These are phyloP conservation scores for Hyles lineata DNA, from an alignment of 2,888 invertebrate genomes.

Conservation along the genomic window DNA sequence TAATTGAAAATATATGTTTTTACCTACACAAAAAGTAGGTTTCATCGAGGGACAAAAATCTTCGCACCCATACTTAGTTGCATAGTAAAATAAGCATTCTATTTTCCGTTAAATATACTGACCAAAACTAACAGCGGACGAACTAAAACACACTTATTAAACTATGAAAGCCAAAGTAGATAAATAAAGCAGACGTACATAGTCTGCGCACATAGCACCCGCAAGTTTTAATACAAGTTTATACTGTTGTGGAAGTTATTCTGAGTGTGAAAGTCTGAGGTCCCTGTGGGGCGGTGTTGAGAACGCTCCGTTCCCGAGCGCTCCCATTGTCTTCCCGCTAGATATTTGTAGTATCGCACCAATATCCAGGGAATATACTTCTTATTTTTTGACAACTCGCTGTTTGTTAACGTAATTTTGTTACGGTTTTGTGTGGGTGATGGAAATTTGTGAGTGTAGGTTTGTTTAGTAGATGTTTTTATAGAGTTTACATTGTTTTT, in stretches of 20 bases:
- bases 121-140: too few relatives aligned
- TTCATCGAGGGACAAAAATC: too few relatives aligned
- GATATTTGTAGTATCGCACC: constrained; percentile 15
- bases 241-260: constrained; percentile 20
- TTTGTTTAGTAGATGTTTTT: too few relatives aligned
- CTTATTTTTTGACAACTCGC: constrained; percentile 7
- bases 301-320: constrained; percentile 1
- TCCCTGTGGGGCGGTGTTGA: constrained; percentile 6
- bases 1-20: too few relatives aligned
- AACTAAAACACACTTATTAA: too few relatives aligned
- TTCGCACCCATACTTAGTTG: too few relatives aligned
- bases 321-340: constrained; percentile 12
- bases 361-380: background rate
- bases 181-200: background rate
- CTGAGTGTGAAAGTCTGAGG: background rate
- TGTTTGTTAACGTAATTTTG: constrained; percentile 9
- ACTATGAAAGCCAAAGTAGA: background rate
- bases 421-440: background rate
- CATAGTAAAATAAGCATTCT: too few relatives aligned
- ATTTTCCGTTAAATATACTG: too few relatives aligned
- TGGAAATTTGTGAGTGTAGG: background rate
- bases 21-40: too few relatives aligned
- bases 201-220: background rate
- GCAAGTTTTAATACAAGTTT: constrained; percentile 21
- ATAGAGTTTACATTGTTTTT: too few relatives aligned